Percentiles rank a stretch among this genome's conserved stretches.
Conservation (phyloP, 2,113 vertebrate species). For the Macrotus californicus region DNA sequence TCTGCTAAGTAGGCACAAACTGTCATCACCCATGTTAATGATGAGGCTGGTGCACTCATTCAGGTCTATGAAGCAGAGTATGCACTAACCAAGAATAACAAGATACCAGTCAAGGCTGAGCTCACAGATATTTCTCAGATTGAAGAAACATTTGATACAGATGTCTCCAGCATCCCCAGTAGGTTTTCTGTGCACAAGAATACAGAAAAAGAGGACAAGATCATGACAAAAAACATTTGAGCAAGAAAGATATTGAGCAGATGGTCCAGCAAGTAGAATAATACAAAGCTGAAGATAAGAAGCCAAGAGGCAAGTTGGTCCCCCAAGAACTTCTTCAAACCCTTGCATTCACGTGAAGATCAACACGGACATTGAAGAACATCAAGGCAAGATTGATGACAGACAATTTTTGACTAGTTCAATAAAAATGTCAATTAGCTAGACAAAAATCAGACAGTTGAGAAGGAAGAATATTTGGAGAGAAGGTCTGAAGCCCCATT, state of each 20-base stretch:
- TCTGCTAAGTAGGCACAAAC: slow-evolving; percentile 81
- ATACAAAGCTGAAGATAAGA: slow-evolving; percentile 82
- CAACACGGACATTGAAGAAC: slow-evolving; percentile 84
- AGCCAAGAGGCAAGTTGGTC: slow-evolving; percentile 80
- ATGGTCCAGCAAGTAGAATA: slow-evolving; percentile 84
- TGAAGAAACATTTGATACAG: background rate
- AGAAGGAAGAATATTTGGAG: background rate
- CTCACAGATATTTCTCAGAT: background rate
- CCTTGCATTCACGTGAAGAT: slow-evolving; percentile 84
- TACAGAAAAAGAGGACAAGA: slow-evolving; percentile 67
- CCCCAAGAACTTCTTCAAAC: slow-evolving; percentile 81
- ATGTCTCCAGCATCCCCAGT: background rate
- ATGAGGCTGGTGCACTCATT: slow-evolving; percentile 79
- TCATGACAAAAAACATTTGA: slow-evolving; percentile 84
- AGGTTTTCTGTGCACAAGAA: slow-evolving; percentile 22
- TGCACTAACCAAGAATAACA: slow-evolving; percentile 28
- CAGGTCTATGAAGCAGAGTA: slow-evolving; percentile 60
- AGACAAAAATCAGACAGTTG: slow-evolving; percentile 79
- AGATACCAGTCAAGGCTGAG: slow-evolving; percentile 38
- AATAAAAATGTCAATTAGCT: slow-evolving; percentile 81
- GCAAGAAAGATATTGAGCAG: slow-evolving; percentile 83
- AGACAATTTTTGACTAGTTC: slow-evolving; percentile 76
- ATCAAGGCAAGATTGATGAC: slow-evolving; percentile 80
- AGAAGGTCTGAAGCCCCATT: background rate
- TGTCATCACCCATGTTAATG: slow-evolving; percentile 78